These are phyloP conservation scores for Molossus molossus DNA, from an alignment of 2,797 vertebrate genomes.

Conservation along the genomic window DNA sequence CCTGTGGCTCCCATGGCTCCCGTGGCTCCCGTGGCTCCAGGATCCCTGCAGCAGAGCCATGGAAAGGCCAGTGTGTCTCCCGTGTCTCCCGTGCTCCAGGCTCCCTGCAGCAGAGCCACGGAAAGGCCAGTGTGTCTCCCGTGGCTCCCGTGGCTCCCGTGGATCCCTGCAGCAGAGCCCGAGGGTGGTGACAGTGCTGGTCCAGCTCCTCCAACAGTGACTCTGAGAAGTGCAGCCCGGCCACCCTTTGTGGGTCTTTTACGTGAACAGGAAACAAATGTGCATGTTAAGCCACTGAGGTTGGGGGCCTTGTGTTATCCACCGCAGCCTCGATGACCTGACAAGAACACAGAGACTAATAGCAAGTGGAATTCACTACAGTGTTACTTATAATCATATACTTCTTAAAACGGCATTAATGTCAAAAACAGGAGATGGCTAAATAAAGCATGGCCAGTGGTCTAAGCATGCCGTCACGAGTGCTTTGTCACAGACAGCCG, in stretches of 20 bases:
- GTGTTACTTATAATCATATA: background rate
- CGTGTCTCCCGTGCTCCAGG: background rate
- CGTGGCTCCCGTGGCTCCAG: background rate
- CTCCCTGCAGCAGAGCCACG: no score
- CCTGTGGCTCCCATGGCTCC: background rate
- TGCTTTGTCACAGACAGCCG: slow-evolving; percentile 30
- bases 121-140: accelerated
- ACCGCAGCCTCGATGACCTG: background rate
- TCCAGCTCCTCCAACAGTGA: no score
- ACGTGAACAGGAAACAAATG: background rate
- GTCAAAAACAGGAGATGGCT: slow-evolving; percentile 34
- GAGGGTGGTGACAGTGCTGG: no score
- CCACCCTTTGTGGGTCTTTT: no score
- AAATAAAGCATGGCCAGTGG: slow-evolving; percentile 4
- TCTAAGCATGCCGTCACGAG: slow-evolving; percentile 18
- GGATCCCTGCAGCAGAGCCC: no score
- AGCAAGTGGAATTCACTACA: background rate
- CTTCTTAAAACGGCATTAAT: slow-evolving; percentile 33
- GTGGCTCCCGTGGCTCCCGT: background rate
- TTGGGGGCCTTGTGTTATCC: background rate
- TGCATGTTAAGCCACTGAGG: background rate
- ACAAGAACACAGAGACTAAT: background rate
- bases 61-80: no score
- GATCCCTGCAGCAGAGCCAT: no score
- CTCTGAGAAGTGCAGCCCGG: accelerated